phyloP scores from a whole-genome alignment of 1,140 invertebrate genomes.

The Zaprionus gabonicus region DNA sequence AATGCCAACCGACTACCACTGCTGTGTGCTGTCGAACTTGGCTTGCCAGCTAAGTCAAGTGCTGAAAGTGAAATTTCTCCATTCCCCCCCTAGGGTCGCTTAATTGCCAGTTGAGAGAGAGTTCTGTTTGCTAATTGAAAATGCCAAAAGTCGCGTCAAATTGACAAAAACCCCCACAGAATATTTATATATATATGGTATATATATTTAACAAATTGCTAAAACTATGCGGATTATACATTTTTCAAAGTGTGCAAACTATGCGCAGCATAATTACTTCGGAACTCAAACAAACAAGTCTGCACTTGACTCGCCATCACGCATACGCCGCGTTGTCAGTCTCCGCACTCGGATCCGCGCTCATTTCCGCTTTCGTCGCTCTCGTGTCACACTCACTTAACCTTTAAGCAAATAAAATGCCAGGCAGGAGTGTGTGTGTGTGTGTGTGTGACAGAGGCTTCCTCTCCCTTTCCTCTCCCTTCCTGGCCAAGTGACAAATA shows the following conservation, averaged over 20 bases:
- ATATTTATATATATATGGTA: constrained; percentile 1
- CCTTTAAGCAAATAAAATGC: constrained; percentile 73
- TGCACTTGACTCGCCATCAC: constrained; percentile 21
- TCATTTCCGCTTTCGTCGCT: constrained; percentile 31
- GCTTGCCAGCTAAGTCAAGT: constrained; percentile 16
- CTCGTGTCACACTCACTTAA: constrained; percentile 71
- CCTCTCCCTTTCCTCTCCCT: too few species aligned
- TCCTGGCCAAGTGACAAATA: constrained; percentile 62
- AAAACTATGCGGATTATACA: constrained; percentile 12
- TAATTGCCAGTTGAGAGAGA: constrained; percentile 24
- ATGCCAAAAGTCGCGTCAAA: constrained; percentile 11
- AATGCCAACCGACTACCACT: constrained; percentile 60
- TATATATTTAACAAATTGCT: constrained; percentile 4
- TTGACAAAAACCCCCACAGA: constrained; percentile 14
- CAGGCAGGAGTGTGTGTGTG: constrained; percentile 31
- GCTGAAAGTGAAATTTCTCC: constrained; percentile 41
- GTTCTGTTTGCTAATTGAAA: constrained; percentile 27
- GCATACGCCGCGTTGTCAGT: constrained; percentile 28
- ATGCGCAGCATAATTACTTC: constrained; percentile 42
- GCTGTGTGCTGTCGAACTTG: constrained; percentile 59
- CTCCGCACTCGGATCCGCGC: constrained; percentile 35
- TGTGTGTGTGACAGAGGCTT: background rate
- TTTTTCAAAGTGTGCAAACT: constrained; percentile 25
- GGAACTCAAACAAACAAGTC: constrained; percentile 29
- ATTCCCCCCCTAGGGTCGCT: background rate